These are phyloP conservation scores for Illadopsis cleaveri DNA, from an alignment of 2,113 vertebrate genomes.

Conservation along the genomic window DNA sequence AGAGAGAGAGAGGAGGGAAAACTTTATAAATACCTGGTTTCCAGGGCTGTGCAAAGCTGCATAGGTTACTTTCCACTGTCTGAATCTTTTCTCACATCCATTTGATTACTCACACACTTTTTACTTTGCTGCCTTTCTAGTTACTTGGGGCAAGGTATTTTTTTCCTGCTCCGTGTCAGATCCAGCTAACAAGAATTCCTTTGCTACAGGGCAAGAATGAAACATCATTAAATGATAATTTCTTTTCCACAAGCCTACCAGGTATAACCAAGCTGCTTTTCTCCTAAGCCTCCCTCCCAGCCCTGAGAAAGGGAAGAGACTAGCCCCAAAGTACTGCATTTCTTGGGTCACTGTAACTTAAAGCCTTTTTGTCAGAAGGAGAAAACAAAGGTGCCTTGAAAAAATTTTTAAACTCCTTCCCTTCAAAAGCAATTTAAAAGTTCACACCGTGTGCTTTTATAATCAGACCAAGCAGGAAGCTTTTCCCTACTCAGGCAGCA, in stretches of 20 bases:
- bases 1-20: neutral
- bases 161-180: neutral
- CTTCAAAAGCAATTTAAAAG: neutral
- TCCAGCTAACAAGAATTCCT: neutral
- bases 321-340: neutral
- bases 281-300: neutral
- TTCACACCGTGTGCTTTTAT: neutral
- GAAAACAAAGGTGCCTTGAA: neutral
- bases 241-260: neutral
- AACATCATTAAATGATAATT: neutral
- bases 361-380: neutral
- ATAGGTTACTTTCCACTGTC: neutral
- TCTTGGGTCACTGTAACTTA: neutral
- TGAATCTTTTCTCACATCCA: neutral
- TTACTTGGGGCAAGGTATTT: neutral
- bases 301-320: neutral
- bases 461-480: neutral
- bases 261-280: neutral
- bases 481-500: neutral
- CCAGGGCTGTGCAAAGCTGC: neutral
- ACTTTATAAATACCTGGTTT: neutral
- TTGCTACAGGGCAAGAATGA: neutral
- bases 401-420: neutral
- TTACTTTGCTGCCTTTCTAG: neutral
- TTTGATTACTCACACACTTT: neutral